These are phyloP conservation scores for Zenarchopterus dispar DNA, from an alignment of 2,797 vertebrate species.

Conservation along the genomic window DNA sequence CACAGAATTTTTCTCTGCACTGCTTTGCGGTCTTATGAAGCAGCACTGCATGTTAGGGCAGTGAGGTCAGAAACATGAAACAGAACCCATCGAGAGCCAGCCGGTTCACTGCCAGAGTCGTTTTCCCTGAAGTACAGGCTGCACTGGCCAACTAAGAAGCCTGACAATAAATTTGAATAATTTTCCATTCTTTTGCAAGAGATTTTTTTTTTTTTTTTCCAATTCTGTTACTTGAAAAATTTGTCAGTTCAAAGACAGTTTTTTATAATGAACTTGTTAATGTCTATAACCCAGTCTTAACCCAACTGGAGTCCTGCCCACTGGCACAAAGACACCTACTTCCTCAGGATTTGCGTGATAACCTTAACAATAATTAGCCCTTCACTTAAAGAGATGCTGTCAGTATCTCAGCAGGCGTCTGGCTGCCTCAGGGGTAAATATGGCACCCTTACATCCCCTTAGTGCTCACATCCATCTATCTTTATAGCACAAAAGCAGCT, in stretches of 20 bases:
- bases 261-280: neutral
- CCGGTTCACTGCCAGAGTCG: constrained; percentile 44
- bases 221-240: neutral
- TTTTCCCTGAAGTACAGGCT: constrained; percentile 63
- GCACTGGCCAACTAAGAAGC: constrained; percentile 51
- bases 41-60: constrained; percentile 53
- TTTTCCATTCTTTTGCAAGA: neutral
- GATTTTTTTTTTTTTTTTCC: neutral
- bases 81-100: constrained; percentile 44
- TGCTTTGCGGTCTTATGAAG: constrained; percentile 45
- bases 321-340: constrained; percentile 41
- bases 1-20: constrained; percentile 37
- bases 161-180: constrained; percentile 34
- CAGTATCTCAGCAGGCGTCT: constrained; percentile 57
- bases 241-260: neutral
- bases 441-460: constrained; percentile 9
- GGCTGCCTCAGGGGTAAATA: constrained; percentile 32
- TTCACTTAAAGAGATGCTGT: constrained; percentile 38
- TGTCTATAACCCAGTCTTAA: constrained; percentile 7
- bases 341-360: constrained; percentile 47
- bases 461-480: constrained; percentile 17
- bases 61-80: constrained; percentile 76
- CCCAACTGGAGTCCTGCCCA: neutral
- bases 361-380: constrained; percentile 49
- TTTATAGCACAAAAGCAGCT: neutral